phyloP scores from a whole-genome alignment of 2,888 invertebrate genomes.

The Acanthosepion esculentum region DNA sequence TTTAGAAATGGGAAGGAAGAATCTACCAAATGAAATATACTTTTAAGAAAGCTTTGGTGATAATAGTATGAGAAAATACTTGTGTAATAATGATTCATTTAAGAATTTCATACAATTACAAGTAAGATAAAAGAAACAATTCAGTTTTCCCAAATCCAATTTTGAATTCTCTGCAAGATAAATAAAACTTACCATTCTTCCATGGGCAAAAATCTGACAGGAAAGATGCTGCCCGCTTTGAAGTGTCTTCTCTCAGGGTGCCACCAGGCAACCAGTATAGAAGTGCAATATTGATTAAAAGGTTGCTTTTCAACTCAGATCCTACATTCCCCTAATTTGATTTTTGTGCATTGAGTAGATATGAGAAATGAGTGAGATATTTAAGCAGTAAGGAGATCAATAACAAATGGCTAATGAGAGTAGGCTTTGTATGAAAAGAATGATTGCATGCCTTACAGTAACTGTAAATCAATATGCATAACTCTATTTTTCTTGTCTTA shows the following conservation, averaged over 20 bases:
- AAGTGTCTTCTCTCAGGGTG: background rate
- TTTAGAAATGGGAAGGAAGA: too few relatives aligned
- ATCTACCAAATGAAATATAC: too few relatives aligned
- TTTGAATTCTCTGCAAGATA: too few relatives aligned
- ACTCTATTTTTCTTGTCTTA: background rate
- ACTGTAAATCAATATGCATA: background rate
- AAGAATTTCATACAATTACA: too few relatives aligned
- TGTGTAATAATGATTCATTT: too few relatives aligned
- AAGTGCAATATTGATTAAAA: background rate
- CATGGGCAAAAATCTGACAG: background rate
- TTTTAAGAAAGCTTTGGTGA: too few relatives aligned
- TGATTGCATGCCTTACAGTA: background rate
- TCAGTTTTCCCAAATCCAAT: too few relatives aligned
- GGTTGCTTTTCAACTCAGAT: background rate
- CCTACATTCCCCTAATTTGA: background rate
- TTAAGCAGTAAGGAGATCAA: background rate
- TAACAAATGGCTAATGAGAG: background rate
- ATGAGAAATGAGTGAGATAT: background rate
- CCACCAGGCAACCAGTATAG: background rate
- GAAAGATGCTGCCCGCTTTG: background rate
- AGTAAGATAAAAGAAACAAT: too few relatives aligned
- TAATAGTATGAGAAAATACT: too few relatives aligned
- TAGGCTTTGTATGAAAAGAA: background rate
- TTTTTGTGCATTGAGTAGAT: background rate
- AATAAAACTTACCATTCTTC: too few relatives aligned